Conservation (phyloP, 2,797 vertebrate genomes). For the Siniperca undulata region DNA sequence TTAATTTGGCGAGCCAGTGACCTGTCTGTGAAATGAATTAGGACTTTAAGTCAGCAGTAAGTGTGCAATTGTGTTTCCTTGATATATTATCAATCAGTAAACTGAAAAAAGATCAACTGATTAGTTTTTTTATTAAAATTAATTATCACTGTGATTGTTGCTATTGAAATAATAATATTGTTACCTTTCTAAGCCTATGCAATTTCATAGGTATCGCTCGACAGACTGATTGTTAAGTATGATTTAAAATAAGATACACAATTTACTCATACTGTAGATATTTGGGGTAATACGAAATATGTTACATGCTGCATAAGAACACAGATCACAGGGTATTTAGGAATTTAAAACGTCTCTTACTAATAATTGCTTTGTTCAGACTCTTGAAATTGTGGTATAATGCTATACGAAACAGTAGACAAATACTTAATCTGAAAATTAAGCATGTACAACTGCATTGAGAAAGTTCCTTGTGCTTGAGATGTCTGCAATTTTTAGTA, state of each 20-base stretch:
- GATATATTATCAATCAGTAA: slow-evolving; percentile 77
- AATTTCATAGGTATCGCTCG: not conserved
- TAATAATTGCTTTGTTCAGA: not conserved
- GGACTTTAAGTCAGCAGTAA: slow-evolving; percentile 65
- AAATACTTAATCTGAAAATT: not conserved
- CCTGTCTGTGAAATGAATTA: slow-evolving; percentile 76
- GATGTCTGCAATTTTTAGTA: slow-evolving; percentile 18
- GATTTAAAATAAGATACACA: not conserved
- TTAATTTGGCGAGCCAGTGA: slow-evolving; percentile 76
- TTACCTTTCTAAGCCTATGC: not conserved
- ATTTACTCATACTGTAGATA: not conserved
- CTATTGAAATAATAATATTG: not conserved
- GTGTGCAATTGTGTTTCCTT: slow-evolving; percentile 78
- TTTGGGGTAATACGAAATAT: not conserved
- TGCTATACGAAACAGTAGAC: not conserved
- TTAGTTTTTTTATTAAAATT: slow-evolving; percentile 45
- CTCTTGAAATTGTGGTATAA: not conserved
- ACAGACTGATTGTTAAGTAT: not conserved
- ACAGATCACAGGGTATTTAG: not conserved
- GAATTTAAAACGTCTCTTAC: not conserved
- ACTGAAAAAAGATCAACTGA: slow-evolving; percentile 57
- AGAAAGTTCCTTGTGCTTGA: slow-evolving; percentile 5
- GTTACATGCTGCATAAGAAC: not conserved
- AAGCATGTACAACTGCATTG: not conserved
- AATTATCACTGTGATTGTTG: slow-evolving; percentile 11